Conservation (phyloP, 2,888 invertebrate species). For the Latheticus oryzae region DNA sequence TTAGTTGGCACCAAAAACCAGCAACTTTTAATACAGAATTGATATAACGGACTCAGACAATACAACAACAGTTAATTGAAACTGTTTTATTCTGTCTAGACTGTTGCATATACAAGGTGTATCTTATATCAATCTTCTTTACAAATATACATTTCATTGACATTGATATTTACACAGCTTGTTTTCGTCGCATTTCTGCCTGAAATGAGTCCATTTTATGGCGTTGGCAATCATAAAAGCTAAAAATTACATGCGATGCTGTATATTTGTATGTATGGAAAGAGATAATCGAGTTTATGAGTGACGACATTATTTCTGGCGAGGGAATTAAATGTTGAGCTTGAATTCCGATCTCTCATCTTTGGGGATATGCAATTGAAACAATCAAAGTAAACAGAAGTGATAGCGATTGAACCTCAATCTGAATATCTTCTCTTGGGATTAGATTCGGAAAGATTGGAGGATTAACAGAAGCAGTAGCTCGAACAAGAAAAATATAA, state of each 20-base stretch:
- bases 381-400: slow-evolving; percentile 23
- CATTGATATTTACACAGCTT: neutral
- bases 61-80: too few relatives aligned
- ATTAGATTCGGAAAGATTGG: too few relatives aligned
- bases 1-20: too few relatives aligned
- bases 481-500: too few relatives aligned
- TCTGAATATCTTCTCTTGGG: slow-evolving; percentile 30
- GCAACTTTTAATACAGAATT: too few relatives aligned
- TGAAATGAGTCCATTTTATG: slow-evolving; percentile 23
- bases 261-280: slow-evolving; percentile 22
- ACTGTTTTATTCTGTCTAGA: too few relatives aligned
- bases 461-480: too few relatives aligned
- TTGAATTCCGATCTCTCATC: slow-evolving; percentile 23
- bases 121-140: neutral
- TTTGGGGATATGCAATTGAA: slow-evolving; percentile 26
- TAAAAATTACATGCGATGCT: slow-evolving; percentile 23
- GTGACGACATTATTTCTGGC: slow-evolving; percentile 16
- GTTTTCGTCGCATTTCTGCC: slow-evolving; percentile 5
- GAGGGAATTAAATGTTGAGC: slow-evolving; percentile 17
- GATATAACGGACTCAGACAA: too few relatives aligned
- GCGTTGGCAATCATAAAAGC: slow-evolving; percentile 21
- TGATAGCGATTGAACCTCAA: slow-evolving; percentile 28
- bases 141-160: slow-evolving; percentile 1
- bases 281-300: slow-evolving; percentile 27
- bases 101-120: too few relatives aligned